Conservation (phyloP, 2,797 vertebrate genomes). For the Poeciliopsis gracilis region DNA sequence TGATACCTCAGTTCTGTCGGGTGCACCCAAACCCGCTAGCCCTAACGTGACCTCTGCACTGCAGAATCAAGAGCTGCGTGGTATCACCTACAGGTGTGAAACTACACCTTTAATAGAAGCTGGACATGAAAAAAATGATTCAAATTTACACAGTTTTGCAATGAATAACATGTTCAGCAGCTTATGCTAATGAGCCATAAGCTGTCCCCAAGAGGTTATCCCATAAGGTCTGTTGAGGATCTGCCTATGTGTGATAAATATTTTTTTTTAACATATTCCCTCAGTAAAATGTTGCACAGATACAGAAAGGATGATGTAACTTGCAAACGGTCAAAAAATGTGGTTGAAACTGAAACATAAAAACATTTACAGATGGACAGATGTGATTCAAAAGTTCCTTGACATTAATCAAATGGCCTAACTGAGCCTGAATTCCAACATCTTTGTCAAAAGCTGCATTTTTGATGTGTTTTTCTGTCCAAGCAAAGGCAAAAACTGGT, state of each 20-base stretch:
- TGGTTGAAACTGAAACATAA: not conserved
- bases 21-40: conserved; percentile 58
- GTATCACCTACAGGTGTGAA: conserved; percentile 55
- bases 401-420: not conserved
- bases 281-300: not conserved
- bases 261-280: not conserved
- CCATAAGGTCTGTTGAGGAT: not conserved
- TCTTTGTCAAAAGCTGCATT: not conserved
- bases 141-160: conserved; percentile 10
- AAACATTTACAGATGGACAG: not conserved
- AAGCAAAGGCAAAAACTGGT: not conserved
- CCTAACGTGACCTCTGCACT: conserved; percentile 65
- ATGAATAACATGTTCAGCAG: conserved; percentile 1
- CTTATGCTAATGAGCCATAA: not conserved
- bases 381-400: not conserved
- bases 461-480: not conserved
- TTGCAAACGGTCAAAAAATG: not conserved
- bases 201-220: not conserved
- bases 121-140: conserved; percentile 3
- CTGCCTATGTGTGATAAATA: not conserved
- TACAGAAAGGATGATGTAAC: not conserved
- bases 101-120: conserved; percentile 24
- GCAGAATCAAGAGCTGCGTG: conserved; percentile 60
- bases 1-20: conserved; percentile 68
- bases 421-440: not conserved